Evolutionary conservation across 2,113 vertebrate genomes (phyloP).

Genomic region (Cochlearius cochlearius): DNA sequence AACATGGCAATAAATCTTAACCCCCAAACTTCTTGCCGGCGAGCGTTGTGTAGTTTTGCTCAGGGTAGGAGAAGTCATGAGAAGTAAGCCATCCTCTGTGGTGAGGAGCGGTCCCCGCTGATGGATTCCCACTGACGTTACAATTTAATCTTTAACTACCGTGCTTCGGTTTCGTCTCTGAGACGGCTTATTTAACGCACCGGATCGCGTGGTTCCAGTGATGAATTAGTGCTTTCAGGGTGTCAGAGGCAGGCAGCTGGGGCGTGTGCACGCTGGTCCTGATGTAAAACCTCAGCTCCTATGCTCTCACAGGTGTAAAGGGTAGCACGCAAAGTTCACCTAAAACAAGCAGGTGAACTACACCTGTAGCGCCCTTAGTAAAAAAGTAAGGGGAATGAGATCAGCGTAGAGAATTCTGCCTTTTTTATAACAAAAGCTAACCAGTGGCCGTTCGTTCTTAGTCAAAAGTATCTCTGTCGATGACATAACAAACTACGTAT

Average conservation of each 20-base stretch:
- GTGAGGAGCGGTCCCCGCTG: not conserved
- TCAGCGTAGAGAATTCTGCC: not conserved
- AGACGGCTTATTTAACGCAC: not conserved
- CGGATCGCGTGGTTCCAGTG: fast-evolving
- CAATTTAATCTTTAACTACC: not conserved
- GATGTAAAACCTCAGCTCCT: not conserved
- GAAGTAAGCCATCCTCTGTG: not conserved
- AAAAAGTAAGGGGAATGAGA: not conserved
- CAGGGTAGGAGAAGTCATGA: not conserved
- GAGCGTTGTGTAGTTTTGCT: not conserved
- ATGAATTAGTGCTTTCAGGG: not conserved
- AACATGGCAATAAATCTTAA: not conserved
- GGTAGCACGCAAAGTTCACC: not conserved
- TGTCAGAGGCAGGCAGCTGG: not conserved
- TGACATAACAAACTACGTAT: not conserved
- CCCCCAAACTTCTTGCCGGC: not conserved
- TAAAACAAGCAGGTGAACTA: not conserved
- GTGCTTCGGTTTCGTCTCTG: not conserved
- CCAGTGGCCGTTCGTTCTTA: not conserved
- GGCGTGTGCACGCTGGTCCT: fast-evolving
- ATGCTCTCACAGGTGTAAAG: not conserved
- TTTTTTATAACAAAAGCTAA: not conserved
- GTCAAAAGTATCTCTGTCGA: fast-evolving
- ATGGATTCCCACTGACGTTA: not conserved
- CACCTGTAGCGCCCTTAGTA: not conserved